Percentiles rank a stretch among this genome's conserved stretches.
These are phyloP conservation scores for Phyto melanocephala DNA, from an alignment of 2,888 invertebrate species.

Conservation along the genomic window DNA sequence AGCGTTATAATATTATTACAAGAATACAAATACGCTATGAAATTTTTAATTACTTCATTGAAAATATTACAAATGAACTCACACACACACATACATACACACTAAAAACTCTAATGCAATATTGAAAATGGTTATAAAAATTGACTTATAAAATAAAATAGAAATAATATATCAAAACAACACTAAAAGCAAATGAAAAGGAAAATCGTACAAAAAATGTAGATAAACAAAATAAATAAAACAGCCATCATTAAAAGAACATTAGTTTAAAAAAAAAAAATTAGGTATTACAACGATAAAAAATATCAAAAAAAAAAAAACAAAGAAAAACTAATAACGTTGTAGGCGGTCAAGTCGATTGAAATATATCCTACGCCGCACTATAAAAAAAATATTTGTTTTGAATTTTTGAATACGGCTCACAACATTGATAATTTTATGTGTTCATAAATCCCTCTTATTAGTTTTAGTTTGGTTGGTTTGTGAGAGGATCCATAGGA, in stretches of 20 bases:
- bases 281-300: constrained; percentile 28
- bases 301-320: too few species aligned
- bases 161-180: background rate
- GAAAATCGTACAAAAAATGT: background rate
- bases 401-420: too few species aligned
- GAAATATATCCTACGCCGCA: too few species aligned
- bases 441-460: too few species aligned
- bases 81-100: background rate
- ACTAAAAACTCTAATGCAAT: constrained; percentile 3
- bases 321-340: too few species aligned
- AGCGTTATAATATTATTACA: background rate
- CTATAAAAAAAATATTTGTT: too few species aligned
- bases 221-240: constrained; percentile 21
- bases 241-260: constrained; percentile 16
- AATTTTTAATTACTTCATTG: constrained; percentile 13
- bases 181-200: background rate
- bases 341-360: too few species aligned
- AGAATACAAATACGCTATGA: background rate
- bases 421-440: too few species aligned
- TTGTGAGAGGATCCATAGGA: too few species aligned
- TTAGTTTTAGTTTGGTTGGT: too few species aligned
- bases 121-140: constrained; percentile 1
- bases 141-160: constrained; percentile 14
- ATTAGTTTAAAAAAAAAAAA: constrained; percentile 28
- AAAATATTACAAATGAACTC: background rate